Base-by-base conservation (phyloP, 2,888 invertebrate species). In the Sarcophaga rosellei region DNA sequence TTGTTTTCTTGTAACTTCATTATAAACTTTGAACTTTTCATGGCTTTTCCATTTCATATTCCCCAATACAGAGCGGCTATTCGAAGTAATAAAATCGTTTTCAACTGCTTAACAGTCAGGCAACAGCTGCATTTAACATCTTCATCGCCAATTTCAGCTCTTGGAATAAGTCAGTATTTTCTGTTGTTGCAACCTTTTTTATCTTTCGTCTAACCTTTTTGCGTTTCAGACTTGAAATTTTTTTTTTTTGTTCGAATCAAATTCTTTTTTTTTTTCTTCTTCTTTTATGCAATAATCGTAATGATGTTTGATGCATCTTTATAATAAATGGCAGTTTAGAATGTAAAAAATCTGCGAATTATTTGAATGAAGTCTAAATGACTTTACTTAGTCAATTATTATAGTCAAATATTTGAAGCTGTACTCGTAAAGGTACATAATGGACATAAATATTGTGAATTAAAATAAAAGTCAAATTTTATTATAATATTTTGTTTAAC, bases 91-190 rank as follows among this genome's bases (percentile, higher is more conserved):
- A 53, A 53, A 35, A 35, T 72, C 45, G 44, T 66, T 82, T 70
- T 11, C 12, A 70, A 74, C 83, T 84, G 65, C 80, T 86, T 83
- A 77, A 81, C 81, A 63, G 81, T 81, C 84, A 63, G 81, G 84
- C 84, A 84, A 84, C 86, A 86, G 86, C 86, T 86, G 86, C 84
- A 86, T 81, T 84, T 81, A 86, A 86, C 86, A 81, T 81, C 86
- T 84, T 86, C 81, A 84, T 86, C 78, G 81, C 23, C 59, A 73
- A 78, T 57, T n/a, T 20, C 5, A 66, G 57, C 62, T 76, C 47
- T 76, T 73, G 44, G 53, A 77, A 77, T 81, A 69, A 61, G 12
- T 23, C 35, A 11, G 59, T 23, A 63, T 70, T 65, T 44, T 66
- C 63, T 81, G 45, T 77, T 61, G 74, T 53, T 53, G 12, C 53